Conservation (phyloP, 37 sponge, comb jelly and placozoan genomes). For the Cliona cf. orientalis region DNA sequence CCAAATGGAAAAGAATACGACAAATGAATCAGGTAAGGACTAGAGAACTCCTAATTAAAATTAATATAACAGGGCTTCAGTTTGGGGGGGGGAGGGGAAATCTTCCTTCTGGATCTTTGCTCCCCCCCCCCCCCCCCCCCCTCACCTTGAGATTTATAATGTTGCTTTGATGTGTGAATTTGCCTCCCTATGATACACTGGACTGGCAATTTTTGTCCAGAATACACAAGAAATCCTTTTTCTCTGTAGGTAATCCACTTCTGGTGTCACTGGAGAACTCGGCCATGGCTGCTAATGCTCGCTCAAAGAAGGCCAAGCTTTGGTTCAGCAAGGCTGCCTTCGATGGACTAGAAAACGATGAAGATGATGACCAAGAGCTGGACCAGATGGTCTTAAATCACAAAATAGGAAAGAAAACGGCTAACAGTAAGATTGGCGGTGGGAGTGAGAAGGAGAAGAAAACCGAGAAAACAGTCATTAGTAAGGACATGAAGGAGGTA, state of each 20-base stretch:
- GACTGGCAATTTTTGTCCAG: not conserved
- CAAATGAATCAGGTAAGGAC: not conserved
- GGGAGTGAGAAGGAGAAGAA: not conserved
- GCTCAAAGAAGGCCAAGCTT: slow-evolving; percentile 31
- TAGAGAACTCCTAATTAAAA: not conserved
- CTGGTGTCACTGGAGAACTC: slow-evolving; percentile 64
- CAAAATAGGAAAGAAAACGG: not conserved
- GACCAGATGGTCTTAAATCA: slow-evolving; percentile 47
- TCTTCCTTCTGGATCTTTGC: not conserved
- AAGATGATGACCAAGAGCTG: slow-evolving; percentile 73
- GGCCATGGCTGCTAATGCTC: slow-evolving; percentile 23
- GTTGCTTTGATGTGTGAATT: too few relatives aligned
- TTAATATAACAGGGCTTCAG: not conserved
- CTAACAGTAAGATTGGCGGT: not conserved
- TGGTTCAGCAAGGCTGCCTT: slow-evolving; percentile 74
- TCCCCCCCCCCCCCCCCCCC: too few relatives aligned
- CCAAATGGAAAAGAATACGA: not conserved
- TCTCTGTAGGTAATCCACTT: slow-evolving; percentile 70
- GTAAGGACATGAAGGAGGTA: not conserved
- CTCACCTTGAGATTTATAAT: not conserved
- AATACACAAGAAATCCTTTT: not conserved
- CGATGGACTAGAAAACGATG: slow-evolving; percentile 49
- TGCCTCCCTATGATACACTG: not conserved
- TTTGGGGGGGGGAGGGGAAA: not conserved
- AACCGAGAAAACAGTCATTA: not conserved